Evolutionary conservation across 2,797 vertebrate species (phyloP).

Genomic region (Sebastolobus altivelis): DNA sequence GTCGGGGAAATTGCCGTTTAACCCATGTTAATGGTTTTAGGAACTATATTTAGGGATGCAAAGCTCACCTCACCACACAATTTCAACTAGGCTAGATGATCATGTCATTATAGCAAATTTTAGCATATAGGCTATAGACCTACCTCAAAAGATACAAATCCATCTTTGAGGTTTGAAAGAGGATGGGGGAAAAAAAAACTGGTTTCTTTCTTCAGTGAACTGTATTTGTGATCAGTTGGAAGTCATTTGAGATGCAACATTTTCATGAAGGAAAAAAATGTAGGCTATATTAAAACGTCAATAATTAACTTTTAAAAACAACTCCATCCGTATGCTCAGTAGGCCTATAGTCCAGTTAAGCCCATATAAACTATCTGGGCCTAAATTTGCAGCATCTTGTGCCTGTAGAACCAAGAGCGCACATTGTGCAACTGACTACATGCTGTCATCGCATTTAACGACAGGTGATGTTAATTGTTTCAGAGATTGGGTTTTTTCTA

Average conservation of each 20-base stretch:
- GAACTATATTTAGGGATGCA: not conserved
- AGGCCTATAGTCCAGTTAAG: not conserved
- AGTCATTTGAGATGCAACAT: not conserved
- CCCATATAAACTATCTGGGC: not conserved
- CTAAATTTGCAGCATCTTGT: not conserved
- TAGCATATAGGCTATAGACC: too few species aligned
- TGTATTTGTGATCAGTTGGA: not conserved
- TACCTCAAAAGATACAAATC: not conserved
- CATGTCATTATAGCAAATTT: not conserved
- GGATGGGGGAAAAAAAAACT: not conserved
- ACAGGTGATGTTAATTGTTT: not conserved
- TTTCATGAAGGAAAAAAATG: not conserved
- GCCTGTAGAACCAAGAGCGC: not conserved
- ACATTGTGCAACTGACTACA: not conserved
- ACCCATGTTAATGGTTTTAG: not conserved
- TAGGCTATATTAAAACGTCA: not conserved
- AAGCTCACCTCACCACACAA: not conserved
- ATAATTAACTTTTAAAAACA: not conserved
- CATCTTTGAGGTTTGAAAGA: not conserved
- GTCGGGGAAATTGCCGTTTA: not conserved
- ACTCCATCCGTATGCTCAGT: too few species aligned
- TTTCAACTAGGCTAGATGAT: not conserved
- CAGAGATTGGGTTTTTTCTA: not conserved
- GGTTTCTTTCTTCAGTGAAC: not conserved
- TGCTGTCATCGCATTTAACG: not conserved